Conservation (phyloP, 2,113 vertebrate species). For the Grammatotria lemairii region DNA sequence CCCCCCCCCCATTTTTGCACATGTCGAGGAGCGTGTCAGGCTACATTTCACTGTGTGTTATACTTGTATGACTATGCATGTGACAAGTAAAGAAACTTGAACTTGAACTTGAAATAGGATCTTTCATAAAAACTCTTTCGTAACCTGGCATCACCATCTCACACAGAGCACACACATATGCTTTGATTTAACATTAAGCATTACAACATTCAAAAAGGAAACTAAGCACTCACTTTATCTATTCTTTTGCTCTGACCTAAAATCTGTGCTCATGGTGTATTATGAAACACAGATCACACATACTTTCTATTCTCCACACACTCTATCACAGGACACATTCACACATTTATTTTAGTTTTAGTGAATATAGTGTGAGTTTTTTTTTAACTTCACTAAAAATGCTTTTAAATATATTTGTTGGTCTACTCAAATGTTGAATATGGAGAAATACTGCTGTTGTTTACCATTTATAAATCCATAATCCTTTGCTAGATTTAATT, state of each 20-base stretch:
- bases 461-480: not conserved
- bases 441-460: not conserved
- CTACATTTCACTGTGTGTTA: no score
- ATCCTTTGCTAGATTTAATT: not conserved
- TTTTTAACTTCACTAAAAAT: not conserved
- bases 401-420: not conserved
- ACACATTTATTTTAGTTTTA: not conserved
- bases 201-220: not conserved
- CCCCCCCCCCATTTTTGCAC: no score
- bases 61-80: no score
- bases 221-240: not conserved
- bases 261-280: not conserved
- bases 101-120: no score
- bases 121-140: not conserved
- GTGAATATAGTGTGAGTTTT: not conserved
- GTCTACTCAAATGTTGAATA: not conserved
- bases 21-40: no score
- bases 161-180: not conserved
- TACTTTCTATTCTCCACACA: not conserved
- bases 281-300: not conserved
- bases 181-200: not conserved
- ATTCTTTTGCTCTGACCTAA: not conserved
- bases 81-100: no score
- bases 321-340: not conserved
- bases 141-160: not conserved